Conservation (phyloP, 2,888 invertebrate species). For the Malacosoma neustria region DNA sequence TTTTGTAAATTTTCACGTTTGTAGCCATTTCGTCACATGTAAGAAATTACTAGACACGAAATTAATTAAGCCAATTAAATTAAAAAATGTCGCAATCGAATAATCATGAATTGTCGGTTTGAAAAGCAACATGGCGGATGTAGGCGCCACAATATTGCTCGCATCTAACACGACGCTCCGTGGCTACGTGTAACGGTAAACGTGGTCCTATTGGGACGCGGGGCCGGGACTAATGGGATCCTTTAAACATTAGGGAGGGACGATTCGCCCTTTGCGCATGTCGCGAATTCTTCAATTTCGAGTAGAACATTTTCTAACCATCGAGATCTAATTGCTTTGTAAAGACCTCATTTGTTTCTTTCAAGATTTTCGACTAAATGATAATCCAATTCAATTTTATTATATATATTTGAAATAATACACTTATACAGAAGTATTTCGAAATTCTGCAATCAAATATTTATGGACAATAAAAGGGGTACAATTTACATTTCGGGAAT, state of each 20-base stretch:
- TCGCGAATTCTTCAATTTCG: not conserved
- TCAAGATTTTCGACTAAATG: too few relatives aligned
- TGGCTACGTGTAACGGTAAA: slow-evolving; percentile 20
- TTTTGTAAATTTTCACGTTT: not conserved
- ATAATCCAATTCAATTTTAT: too few relatives aligned
- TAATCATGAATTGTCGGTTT: slow-evolving; percentile 6
- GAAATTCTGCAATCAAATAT: too few relatives aligned
- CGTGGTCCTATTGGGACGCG: slow-evolving; percentile 12
- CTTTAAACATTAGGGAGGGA: too few relatives aligned
- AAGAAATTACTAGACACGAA: not conserved
- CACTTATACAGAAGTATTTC: too few relatives aligned
- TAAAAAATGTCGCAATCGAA: not conserved
- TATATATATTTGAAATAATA: too few relatives aligned
- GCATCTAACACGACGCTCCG: slow-evolving; percentile 8
- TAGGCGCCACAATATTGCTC: slow-evolving; percentile 15
- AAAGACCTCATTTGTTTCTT: too few relatives aligned
- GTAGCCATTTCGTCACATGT: not conserved
- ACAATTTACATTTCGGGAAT: too few relatives aligned
- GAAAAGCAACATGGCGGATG: slow-evolving; percentile 36
- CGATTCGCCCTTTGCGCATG: not conserved
- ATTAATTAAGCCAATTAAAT: not conserved
- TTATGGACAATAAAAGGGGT: too few relatives aligned
- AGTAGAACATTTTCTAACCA: too few relatives aligned
- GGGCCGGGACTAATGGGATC: slow-evolving; percentile 13
- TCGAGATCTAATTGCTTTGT: too few relatives aligned